Base-by-base conservation (phyloP, 2,113 vertebrate species). In the Daphoenositta chrysoptera region DNA sequence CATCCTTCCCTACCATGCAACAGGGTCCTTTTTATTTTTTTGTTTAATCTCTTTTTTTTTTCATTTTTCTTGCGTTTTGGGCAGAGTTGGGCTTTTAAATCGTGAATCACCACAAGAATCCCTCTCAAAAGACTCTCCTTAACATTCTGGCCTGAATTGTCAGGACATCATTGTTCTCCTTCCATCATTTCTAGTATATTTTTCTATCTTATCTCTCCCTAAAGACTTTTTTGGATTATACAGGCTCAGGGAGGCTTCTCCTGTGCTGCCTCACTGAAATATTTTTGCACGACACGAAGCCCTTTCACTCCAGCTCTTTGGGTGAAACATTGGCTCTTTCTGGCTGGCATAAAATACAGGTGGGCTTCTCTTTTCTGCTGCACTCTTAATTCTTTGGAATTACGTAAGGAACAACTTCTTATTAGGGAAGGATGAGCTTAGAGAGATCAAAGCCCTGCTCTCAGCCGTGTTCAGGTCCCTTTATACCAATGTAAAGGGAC, bases 391-490 rank as follows among this genome's bases (percentile, higher is more conserved):
- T 91, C 78, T 72, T 71, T 39, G 63, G 63, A 75, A 79, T 96
- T 80, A 54, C 58, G 60, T 20, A 58, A 94, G 79, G 76, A 86
- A 45, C n/a, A 60, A 58, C 7, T 70, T 85, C 48, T 64, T 68
- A 51, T 68, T 90, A 70, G 84, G 70, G 66, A 58, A 70, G 48
- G 5, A 6, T 12, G 71, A 93, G 72, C 44, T 83, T 15, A 44
- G 22, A 7, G 81, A 91, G 89, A 95, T 96, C 94, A 96, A 96
- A 96, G 82, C 63, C 63, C 81, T 50, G 31, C 76, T 91, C 92
- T 91, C 66, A 94, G 71, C 78, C 35, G 7, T 37, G 81, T 24
- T 73, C 26, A 72, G 10, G 77, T 40, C 48, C 64, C 47, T 94
- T 94, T 81, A 42, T 66, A 11, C 17, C 68, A 39, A 2, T 6